Conservation (phyloP, 2,113 vertebrate species). For the Cisticola juncidis region DNA sequence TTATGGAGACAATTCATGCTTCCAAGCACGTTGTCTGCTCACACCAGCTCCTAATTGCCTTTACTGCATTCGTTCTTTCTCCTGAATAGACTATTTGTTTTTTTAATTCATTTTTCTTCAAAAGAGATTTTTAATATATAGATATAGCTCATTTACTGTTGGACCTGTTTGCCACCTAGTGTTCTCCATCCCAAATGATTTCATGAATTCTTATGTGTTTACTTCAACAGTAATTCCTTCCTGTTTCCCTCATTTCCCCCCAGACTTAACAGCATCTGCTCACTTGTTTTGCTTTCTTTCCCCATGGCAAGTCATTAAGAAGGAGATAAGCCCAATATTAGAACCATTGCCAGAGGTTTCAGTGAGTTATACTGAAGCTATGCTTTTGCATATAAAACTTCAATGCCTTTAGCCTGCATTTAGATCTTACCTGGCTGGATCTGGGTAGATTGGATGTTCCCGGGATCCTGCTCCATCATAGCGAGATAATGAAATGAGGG, state of each 20-base stretch:
- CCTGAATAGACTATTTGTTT: not conserved
- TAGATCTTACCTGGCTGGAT: slow-evolving; percentile 90
- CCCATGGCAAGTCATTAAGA: not conserved
- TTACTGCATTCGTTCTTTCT: not conserved
- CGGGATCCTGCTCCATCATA: slow-evolving; percentile 96
- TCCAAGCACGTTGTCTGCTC: not conserved
- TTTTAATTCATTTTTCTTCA: not conserved
- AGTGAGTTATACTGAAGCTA: not conserved
- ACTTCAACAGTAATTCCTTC: not conserved
- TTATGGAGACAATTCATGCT: not conserved
- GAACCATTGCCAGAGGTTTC: not conserved
- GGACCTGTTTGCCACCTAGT: slow-evolving; percentile 7
- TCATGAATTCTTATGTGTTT: not conserved
- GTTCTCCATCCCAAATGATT: not conserved
- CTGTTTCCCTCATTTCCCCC: not conserved
- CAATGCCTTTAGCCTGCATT: slow-evolving; percentile 18
- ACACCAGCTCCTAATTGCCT: not conserved
- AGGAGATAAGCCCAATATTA: not conserved
- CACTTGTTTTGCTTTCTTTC: not conserved
- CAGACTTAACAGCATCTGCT: not conserved
- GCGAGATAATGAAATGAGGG: slow-evolving; percentile 92
- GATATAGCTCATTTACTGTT: not conserved
- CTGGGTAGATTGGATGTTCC: slow-evolving; percentile 98
- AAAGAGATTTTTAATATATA: not conserved
- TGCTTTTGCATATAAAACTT: not conserved